Evolutionary conservation across 2,797 vertebrate species (phyloP).

Genomic region (Bucorvus abyssinicus): DNA sequence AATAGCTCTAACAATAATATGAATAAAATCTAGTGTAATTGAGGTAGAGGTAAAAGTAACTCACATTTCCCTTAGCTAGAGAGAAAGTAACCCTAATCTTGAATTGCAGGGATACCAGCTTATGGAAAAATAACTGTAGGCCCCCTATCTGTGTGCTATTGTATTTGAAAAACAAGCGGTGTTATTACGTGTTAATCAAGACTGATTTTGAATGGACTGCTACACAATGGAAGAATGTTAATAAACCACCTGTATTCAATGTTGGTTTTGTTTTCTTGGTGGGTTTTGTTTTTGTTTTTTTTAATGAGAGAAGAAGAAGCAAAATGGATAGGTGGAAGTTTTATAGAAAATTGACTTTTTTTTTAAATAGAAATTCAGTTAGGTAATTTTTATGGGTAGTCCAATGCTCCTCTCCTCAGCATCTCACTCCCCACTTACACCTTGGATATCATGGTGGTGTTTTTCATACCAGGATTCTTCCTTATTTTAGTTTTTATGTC

Average conservation of each 20-base stretch:
- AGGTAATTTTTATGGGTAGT: neutral
- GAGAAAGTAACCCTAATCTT: neutral
- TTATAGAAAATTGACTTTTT: neutral
- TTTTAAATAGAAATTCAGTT: neutral
- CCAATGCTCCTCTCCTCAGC: neutral
- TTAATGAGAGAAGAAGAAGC: neutral
- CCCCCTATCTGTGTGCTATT: neutral
- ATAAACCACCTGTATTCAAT: neutral
- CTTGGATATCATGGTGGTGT: neutral
- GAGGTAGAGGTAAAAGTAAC: neutral
- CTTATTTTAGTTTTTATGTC: neutral
- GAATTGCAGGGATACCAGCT: neutral
- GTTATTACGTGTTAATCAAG: neutral
- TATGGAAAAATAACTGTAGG: neutral
- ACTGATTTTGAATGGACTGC: neutral
- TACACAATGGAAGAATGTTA: neutral
- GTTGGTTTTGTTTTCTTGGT: neutral
- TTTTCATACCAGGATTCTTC: neutral
- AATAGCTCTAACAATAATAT: neutral
- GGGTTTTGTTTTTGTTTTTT: too few species aligned
- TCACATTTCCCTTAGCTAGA: neutral
- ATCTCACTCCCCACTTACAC: neutral
- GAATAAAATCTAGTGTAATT: neutral
- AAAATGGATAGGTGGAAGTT: neutral
- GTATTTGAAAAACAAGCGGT: neutral